These are phyloP conservation scores for Philopedon plagiatum DNA, from an alignment of 2,888 invertebrate species.

Conservation along the genomic window DNA sequence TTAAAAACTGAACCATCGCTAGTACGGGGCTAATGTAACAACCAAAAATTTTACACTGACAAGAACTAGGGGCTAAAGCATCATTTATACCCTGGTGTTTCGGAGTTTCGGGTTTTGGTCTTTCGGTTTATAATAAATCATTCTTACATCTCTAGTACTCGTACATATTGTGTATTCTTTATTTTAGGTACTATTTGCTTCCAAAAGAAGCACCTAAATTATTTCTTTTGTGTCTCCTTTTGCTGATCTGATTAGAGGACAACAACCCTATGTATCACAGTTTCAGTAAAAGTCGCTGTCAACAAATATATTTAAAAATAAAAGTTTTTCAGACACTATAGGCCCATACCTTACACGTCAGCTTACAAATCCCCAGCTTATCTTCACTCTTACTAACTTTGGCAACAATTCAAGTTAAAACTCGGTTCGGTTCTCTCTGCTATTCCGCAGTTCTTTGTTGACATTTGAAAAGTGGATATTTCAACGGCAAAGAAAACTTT, in stretches of 20 bases:
- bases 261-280: background rate
- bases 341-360: conserved; percentile 26
- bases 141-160: no score
- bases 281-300: background rate
- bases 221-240: background rate
- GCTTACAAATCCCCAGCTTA: conserved; percentile 30
- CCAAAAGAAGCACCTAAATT: no score
- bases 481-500: conserved; percentile 39
- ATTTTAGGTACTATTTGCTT: no score
- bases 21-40: no score
- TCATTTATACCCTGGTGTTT: no score
- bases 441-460: conserved; percentile 30
- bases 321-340: conserved; percentile 9
- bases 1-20: no score
- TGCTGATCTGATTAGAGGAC: background rate
- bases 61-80: no score
- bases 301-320: background rate
- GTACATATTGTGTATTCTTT: no score
- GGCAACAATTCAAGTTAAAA: conserved; percentile 45
- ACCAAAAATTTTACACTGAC: no score
- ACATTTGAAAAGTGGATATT: conserved; percentile 46
- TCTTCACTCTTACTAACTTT: conserved; percentile 31
- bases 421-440: conserved; percentile 19
- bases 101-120: no score
- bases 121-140: no score